These are phyloP conservation scores for Cinclus mexicanus DNA, from an alignment of 2,113 vertebrate genomes.

Conservation along the genomic window DNA sequence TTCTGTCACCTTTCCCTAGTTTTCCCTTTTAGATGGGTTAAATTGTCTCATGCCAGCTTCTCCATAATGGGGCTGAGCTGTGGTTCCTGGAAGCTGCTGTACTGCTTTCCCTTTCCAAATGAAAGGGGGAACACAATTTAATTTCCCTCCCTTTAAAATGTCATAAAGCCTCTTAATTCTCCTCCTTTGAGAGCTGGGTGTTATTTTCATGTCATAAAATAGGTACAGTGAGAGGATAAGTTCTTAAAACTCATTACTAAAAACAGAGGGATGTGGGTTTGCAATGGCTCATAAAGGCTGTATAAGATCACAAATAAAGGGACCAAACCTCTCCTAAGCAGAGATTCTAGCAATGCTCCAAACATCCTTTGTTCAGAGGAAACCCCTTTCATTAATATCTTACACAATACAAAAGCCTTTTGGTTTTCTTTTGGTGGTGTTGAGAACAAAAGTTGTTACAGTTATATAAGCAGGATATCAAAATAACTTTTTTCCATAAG, in stretches of 20 bases:
- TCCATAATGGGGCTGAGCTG: not conserved
- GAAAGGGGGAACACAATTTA: not conserved
- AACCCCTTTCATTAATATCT: conserved; percentile 4
- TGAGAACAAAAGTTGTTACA: conserved; percentile 15
- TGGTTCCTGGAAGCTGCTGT: not conserved
- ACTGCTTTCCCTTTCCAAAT: not conserved
- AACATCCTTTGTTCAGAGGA: conserved; percentile 39
- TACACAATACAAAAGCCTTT: conserved; percentile 4
- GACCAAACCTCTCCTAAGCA: not conserved
- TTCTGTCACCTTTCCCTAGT: not conserved
- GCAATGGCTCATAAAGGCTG: not conserved
- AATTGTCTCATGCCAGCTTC: not conserved
- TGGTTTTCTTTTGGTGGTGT: conserved; percentile 3
- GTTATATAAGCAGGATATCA: conserved; percentile 27
- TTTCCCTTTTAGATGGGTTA: not conserved
- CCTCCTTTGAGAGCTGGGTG: not conserved
- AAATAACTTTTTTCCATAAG: conserved; percentile 12
- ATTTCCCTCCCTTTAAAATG: not conserved
- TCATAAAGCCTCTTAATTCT: not conserved
- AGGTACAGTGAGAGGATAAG: not conserved
- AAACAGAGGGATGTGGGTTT: not conserved
- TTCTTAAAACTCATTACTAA: not conserved
- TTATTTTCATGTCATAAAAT: not conserved
- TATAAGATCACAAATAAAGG: not conserved
- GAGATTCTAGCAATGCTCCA: not conserved